Evolutionary conservation across 2,113 vertebrate genomes (phyloP).

Genomic region (Peromyscus californicus): DNA sequence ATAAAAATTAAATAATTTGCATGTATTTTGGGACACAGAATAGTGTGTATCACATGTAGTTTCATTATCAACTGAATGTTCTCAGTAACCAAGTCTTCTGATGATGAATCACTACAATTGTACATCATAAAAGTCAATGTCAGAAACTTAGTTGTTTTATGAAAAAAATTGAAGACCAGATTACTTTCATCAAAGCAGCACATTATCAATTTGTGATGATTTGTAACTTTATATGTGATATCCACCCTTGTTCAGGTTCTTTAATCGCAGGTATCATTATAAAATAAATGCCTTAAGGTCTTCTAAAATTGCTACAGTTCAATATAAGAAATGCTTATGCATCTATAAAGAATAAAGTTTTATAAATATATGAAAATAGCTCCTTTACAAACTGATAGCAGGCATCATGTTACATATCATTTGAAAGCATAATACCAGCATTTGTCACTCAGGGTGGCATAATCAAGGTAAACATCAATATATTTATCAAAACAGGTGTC

Average conservation of each 20-base stretch:
- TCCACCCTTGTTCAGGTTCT: background rate
- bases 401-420: background rate
- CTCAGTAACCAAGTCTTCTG: background rate
- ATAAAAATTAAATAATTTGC: background rate
- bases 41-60: background rate
- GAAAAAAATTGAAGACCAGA: background rate
- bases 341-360: background rate
- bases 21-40: background rate
- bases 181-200: background rate
- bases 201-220: background rate
- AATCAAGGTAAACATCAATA: conserved; percentile 37
- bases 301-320: background rate
- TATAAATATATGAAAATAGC: background rate
- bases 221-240: background rate
- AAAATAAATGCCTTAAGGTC: background rate
- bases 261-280: background rate
- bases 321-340: background rate
- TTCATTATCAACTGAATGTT: background rate
- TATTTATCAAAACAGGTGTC: background rate
- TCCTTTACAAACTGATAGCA: background rate
- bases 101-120: background rate
- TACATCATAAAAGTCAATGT: conserved; percentile 7
- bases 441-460: background rate
- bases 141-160: background rate
- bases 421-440: background rate